Conservation (phyloP, 2,888 invertebrate genomes). For the Diarsia rubi region DNA sequence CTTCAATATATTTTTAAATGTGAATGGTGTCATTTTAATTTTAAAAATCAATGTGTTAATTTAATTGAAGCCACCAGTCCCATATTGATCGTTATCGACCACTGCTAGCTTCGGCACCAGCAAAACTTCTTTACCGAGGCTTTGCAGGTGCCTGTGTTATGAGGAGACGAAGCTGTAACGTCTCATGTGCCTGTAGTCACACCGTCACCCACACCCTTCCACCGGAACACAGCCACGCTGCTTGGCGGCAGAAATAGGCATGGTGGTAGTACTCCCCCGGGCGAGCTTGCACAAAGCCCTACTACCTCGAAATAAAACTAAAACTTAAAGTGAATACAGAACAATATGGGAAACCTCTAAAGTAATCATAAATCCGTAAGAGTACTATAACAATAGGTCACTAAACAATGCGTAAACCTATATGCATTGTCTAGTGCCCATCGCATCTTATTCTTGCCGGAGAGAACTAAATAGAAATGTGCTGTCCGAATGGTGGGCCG, state of each 20-base stretch:
- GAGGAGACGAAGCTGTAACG: not conserved
- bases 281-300: conserved; percentile 12
- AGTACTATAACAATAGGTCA: too few relatives aligned
- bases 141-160: not conserved
- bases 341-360: not conserved
- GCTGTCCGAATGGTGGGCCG: not conserved
- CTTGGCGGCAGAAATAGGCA: not conserved
- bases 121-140: not conserved
- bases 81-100: not conserved
- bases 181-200: not conserved
- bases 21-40: too few relatives aligned
- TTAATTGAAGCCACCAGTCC: not conserved
- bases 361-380: too few relatives aligned
- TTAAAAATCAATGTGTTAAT: too few relatives aligned
- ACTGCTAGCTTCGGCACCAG: not conserved
- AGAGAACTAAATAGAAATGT: not conserved
- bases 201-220: not conserved
- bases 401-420: not conserved
- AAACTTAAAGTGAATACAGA: not conserved
- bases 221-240: not conserved
- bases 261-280: conserved; percentile 16
- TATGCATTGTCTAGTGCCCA: not conserved
- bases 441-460: not conserved
- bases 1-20: too few relatives aligned
- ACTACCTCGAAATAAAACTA: not conserved